A percentile compares a stretch with the other conserved stretches of the same genome.
phyloP scores from a whole-genome alignment of 2,888 invertebrate genomes.

The Acleris laterana region DNA sequence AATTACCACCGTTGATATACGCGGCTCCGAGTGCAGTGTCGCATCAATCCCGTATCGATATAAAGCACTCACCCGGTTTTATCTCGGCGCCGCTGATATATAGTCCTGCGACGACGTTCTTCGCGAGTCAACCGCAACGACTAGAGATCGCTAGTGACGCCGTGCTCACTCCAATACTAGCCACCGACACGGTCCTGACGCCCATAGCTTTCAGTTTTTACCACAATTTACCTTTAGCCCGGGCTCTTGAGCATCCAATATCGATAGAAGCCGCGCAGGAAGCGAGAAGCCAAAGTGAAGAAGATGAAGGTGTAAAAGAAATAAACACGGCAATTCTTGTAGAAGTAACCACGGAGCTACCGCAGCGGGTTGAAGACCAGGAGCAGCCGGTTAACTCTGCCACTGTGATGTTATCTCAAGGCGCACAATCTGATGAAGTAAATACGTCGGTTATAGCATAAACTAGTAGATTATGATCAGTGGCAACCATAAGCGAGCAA shows the following conservation, averaged over 20 bases:
- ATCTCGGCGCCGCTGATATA: constrained; percentile 62
- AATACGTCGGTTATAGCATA: too few species aligned
- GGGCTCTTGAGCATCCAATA: constrained; percentile 67
- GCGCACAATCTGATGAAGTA: too few species aligned
- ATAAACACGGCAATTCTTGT: background rate
- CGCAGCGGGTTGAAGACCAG: too few species aligned
- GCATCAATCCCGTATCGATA: constrained; percentile 82
- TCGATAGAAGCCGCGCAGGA: constrained; percentile 58
- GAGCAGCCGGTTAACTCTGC: too few species aligned
- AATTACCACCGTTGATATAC: constrained; percentile 64
- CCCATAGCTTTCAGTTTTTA: constrained; percentile 68
- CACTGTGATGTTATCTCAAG: too few species aligned
- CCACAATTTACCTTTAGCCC: constrained; percentile 66
- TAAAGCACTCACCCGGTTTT: constrained; percentile 62
- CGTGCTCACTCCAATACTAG: constrained; percentile 52
- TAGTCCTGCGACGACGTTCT: constrained; percentile 54
- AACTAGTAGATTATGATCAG: too few species aligned
- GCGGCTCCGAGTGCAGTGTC: constrained; percentile 82
- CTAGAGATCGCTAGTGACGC: constrained; percentile 47
- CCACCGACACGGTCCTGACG: constrained; percentile 55
- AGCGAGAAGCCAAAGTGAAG: constrained; percentile 37
- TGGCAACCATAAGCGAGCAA: too few species aligned
- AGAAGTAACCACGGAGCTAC: constrained; percentile 10
- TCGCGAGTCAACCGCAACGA: constrained; percentile 46
- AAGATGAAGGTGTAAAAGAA: constrained; percentile 11